Evolutionary conservation across 64 coral and sea anemone species (phyloP).

Genomic region (Catalaphyllia jardinei): DNA sequence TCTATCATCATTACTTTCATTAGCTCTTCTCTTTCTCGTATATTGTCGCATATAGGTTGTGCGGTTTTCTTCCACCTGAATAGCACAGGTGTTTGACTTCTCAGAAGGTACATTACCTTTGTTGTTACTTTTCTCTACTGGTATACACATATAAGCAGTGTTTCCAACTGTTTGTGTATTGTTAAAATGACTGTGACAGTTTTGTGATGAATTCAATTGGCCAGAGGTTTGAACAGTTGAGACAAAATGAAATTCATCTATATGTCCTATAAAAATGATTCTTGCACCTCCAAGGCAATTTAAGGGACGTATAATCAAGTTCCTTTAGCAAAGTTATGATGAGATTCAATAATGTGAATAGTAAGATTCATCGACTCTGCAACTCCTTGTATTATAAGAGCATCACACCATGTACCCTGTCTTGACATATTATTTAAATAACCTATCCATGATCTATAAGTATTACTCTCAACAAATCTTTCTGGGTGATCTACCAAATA

Average conservation of each 20-base stretch:
- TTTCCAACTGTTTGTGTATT: not conserved
- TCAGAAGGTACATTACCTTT: not conserved
- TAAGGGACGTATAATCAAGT: conserved; percentile 1
- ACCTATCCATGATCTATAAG: conserved; percentile 30
- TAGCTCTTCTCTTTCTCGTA: conserved; percentile 1
- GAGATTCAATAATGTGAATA: no score
- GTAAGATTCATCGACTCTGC: conserved; percentile 1
- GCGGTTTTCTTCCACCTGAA: not conserved
- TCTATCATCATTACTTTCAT: not conserved
- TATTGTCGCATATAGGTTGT: not conserved
- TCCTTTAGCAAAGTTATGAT: not conserved
- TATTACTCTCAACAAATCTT: conserved; percentile 51
- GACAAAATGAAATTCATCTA: conserved; percentile 6
- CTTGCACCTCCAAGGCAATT: not conserved
- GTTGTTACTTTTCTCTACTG: not conserved
- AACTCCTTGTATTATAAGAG: not conserved
- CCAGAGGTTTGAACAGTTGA: not conserved
- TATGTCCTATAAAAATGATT: not conserved
- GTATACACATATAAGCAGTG: not conserved
- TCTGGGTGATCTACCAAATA: conserved; percentile 44
- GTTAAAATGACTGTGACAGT: not conserved
- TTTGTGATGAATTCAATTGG: not conserved
- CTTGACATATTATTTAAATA: conserved; percentile 50
- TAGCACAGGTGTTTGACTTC: not conserved
- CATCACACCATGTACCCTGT: no score